A percentile compares a stretch with the other conserved stretches of the same genome.
Conservation (phyloP, 2,888 invertebrate genomes). For the Imbricaverruca yamaguchii region DNA sequence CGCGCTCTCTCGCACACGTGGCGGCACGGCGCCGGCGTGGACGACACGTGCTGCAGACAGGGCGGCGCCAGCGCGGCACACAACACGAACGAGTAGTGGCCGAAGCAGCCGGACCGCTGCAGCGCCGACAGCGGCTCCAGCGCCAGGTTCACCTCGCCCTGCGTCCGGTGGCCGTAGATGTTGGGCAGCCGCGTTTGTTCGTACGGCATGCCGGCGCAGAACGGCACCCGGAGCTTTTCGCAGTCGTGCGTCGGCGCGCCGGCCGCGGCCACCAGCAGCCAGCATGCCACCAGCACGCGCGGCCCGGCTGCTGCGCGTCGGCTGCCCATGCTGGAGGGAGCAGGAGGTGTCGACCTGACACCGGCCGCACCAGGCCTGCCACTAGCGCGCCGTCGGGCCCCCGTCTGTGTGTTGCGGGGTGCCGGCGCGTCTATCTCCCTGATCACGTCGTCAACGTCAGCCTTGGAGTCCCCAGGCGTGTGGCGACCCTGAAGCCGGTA, state of each 20-base stretch:
- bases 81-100: not conserved
- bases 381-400: too few species aligned
- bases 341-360: too few species aligned
- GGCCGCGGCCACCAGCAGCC: not conserved
- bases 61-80: constrained; percentile 15
- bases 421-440: too few species aligned
- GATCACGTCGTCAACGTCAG: too few species aligned
- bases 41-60: not conserved
- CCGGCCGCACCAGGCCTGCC: too few species aligned
- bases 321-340: too few species aligned
- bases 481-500: too few species aligned
- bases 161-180: not conserved
- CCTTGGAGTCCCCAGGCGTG: too few species aligned
- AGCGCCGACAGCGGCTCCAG: constrained; percentile 7
- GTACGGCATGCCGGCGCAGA: not conserved
- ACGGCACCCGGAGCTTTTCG: constrained; percentile 16
- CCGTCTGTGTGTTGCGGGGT: too few species aligned
- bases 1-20: not conserved
- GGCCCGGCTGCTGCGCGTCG: too few species aligned
- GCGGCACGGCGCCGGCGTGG: not conserved
- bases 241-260: not conserved
- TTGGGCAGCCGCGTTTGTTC: not conserved
- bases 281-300: not conserved
- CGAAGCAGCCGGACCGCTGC: not conserved
- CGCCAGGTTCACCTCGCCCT: not conserved